A percentile compares a stretch with the other conserved stretches of the same genome.
These are phyloP conservation scores for Blennius ocellaris DNA, from an alignment of 2,113 vertebrate genomes.

Conservation along the genomic window DNA sequence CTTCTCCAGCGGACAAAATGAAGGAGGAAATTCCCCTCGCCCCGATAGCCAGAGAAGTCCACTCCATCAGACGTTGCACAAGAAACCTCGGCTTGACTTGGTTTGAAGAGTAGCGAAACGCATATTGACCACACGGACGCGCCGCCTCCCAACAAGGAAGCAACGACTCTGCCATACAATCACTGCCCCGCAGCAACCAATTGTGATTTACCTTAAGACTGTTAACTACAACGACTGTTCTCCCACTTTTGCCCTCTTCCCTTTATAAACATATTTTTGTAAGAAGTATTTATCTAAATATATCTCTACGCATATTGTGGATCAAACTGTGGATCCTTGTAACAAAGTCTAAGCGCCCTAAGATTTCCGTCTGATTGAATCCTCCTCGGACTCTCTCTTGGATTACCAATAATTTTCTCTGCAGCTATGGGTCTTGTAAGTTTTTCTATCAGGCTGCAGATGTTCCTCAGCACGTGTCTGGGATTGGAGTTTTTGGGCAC, in stretches of 20 bases:
- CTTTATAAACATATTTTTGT: slow-evolving; percentile 69
- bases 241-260: slow-evolving; percentile 51
- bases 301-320: slow-evolving; percentile 54
- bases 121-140: not conserved
- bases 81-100: slow-evolving; percentile 42
- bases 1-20: slow-evolving; percentile 75
- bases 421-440: slow-evolving; percentile 84
- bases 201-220: slow-evolving; percentile 77
- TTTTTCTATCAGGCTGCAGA: slow-evolving; percentile 89
- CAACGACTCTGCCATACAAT: slow-evolving; percentile 19
- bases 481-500: slow-evolving; percentile 94
- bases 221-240: slow-evolving; percentile 82
- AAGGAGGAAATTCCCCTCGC: slow-evolving; percentile 62
- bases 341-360: slow-evolving; percentile 16
- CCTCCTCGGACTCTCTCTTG: slow-evolving; percentile 62
- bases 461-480: slow-evolving; percentile 91
- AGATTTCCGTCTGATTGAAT: slow-evolving; percentile 48
- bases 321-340: slow-evolving; percentile 70
- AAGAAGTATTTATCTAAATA: slow-evolving; percentile 60
- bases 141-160: slow-evolving; percentile 31
- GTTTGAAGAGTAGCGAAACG: slow-evolving; percentile 42
- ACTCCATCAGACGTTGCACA: slow-evolving; percentile 55
- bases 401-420: slow-evolving; percentile 75
- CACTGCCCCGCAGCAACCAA: slow-evolving; percentile 45
- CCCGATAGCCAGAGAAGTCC: slow-evolving; percentile 59